These are phyloP conservation scores for Synanthedon vespiformis DNA, from an alignment of 2,888 invertebrate genomes.

Conservation along the genomic window DNA sequence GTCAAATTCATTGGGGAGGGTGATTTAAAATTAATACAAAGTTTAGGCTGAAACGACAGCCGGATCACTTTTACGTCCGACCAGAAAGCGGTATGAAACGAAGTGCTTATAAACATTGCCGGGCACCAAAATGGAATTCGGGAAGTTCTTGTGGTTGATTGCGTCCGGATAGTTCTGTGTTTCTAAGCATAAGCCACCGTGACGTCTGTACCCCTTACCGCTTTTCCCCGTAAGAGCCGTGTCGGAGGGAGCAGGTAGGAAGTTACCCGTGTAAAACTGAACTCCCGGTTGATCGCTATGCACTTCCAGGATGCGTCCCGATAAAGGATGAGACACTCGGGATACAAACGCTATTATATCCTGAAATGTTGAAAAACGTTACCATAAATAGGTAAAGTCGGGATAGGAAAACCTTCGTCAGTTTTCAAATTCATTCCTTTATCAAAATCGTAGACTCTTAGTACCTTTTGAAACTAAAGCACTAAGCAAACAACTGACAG, in stretches of 20 bases:
- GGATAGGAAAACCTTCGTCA: too few relatives aligned
- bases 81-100: conserved; percentile 78
- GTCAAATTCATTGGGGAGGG: too few relatives aligned
- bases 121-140: conserved; percentile 76
- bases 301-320: conserved; percentile 82
- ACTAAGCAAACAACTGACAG: too few relatives aligned
- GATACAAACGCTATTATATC: conserved; percentile 33
- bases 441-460: too few relatives aligned
- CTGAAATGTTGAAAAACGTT: conserved; percentile 20
- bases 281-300: conserved; percentile 90
- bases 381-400: too few relatives aligned
- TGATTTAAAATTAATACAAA: too few relatives aligned
- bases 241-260: conserved; percentile 69
- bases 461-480: too few relatives aligned
- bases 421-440: too few relatives aligned
- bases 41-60: neutral
- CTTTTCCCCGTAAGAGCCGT: conserved; percentile 43
- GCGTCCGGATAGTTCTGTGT: conserved; percentile 94
- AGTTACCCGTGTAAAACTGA: conserved; percentile 88
- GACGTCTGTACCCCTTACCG: conserved; percentile 73
- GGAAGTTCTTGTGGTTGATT: conserved; percentile 82
- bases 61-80: conserved; percentile 4
- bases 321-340: conserved; percentile 74
- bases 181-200: conserved; percentile 89
- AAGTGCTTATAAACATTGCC: conserved; percentile 78